Base-by-base conservation (phyloP, 2,113 vertebrate species). In the Tragulus kanchil region DNA sequence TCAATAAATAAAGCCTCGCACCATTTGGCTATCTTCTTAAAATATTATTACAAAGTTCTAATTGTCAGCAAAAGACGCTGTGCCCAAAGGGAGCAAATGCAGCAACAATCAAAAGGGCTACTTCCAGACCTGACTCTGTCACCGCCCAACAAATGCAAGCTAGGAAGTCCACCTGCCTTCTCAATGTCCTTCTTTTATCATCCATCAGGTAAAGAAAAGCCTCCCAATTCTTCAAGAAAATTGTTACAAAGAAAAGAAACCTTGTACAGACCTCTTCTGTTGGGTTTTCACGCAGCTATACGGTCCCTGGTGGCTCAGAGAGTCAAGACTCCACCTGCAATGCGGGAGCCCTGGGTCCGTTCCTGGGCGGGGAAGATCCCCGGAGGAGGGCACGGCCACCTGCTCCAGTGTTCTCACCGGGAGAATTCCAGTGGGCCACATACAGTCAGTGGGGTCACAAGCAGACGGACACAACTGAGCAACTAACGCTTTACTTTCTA, bases 11-110 rank as follows among this genome's bases (percentile, higher is more conserved):
- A 86, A 95, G 65, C 21, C 71, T 81, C 42, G 92, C 19, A 31
- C 36, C 61, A 17, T 42, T 89, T 48, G 31, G 92, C 23, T 69
- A 48, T 19, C 31, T 90, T 73, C 71, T 59, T 84, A 86, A 90
- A 94, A 92, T 92, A 89, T 25, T 54, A 67, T 64, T 96, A 93
- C 52, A 85, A 69, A 59, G 54, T 88, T 89, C 79, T 83, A 73
- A 85, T 85, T 81, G 90, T 52, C 75, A 93, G 62, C 45, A 93
- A 91, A 62, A 97, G 87, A 96, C 75, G 50, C 52, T 82, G 8
- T 59, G 61, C 54, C 58, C 64, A 65, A 93, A 85, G 42, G 59
- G 28, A 14, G 3, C 62, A 91, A 85, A 90, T 65, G 56, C 48
- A 58, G 42, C 42, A 93, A 90, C 42, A 95, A 90, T 58, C 95